A percentile compares a stretch with the other conserved stretches of the same genome.
Conservation (phyloP, 2,797 vertebrate species). For the Xerus rutilus region DNA sequence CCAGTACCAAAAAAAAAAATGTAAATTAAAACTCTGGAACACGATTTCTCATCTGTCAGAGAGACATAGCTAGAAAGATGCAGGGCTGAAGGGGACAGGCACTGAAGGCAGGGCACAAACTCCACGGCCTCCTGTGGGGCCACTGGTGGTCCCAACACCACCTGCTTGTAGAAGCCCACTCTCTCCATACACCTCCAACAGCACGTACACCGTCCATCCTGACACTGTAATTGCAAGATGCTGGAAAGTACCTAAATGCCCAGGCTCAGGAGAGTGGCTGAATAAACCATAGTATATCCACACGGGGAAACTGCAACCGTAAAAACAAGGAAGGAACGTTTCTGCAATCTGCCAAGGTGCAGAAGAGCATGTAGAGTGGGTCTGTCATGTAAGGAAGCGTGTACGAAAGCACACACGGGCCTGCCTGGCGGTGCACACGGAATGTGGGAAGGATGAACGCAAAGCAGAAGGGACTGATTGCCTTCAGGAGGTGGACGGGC, state of each 20-base stretch:
- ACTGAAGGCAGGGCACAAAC: too few relatives aligned
- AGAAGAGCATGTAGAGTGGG: too few relatives aligned
- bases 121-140: not conserved
- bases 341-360: too few relatives aligned
- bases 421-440: not conserved
- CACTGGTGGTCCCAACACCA: not conserved
- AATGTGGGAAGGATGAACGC: not conserved
- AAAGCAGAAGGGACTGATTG: not conserved
- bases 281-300: not conserved
- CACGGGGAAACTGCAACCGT: not conserved
- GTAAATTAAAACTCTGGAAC: not conserved
- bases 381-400: too few relatives aligned
- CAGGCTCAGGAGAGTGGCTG: not conserved
- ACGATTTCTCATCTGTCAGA: not conserved
- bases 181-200: not conserved
- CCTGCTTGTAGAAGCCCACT: too few relatives aligned
- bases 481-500: not conserved
- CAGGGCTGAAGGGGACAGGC: not conserved
- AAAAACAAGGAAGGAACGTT: not conserved
- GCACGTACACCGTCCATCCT: fast-evolving
- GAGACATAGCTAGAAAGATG: not conserved
- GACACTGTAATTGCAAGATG: too few relatives aligned
- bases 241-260: not conserved
- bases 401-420: not conserved
- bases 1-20: not conserved